Evolutionary conservation across 2,888 invertebrate genomes (phyloP), one percentile per base, ranked within the genome.

Genomic region (Gasteruption jaculator): DNA sequence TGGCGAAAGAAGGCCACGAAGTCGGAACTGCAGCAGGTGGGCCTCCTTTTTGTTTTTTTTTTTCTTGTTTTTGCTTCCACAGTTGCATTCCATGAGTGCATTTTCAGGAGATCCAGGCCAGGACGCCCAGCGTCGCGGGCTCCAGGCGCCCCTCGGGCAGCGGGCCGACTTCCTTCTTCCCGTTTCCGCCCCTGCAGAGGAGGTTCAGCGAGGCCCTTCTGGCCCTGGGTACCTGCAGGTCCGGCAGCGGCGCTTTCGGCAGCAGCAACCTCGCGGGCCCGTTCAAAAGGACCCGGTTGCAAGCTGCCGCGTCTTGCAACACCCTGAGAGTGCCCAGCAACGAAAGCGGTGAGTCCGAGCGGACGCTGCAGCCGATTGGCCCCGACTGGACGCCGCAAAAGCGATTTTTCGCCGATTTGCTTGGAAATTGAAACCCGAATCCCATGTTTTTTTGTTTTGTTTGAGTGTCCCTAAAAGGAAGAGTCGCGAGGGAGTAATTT

Each of bases 1-100:
- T 81, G 83, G 77, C 75, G 87, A 33, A 86, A 87, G 71, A 79
- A 85, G 63, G 77, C 85, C 71, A 85, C 85, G 3, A 86, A 86
- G 67, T 84, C 82, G 60, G 86, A 87, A 65, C 79, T 87, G 31
- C 83, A 85, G 48, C 83, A 85, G 61, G 73, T 71, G 58, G 53
- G n/a, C 30, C 11, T 18, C 7, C 37, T 6, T 22, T 5, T 16
- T 29, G 5, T 41, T 30, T 8, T 12, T 19, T 24, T 25, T 33
- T 31, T 12, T 16, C 27, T 26, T 12, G 40, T 42, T 16, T 31
- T 26, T 12, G 40, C 41, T 49, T 31, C 46, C 48, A 33, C 45
- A 41, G 33, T 46, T 48, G 26, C 7, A 25, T 18, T 30, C 15
- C 30, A 7, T 30, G 20, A 41, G 37, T 42, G 25, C 31, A 10